Evolutionary conservation across 1,140 invertebrate genomes (phyloP).

Genomic region (Polypedilum vanderplanki): DNA sequence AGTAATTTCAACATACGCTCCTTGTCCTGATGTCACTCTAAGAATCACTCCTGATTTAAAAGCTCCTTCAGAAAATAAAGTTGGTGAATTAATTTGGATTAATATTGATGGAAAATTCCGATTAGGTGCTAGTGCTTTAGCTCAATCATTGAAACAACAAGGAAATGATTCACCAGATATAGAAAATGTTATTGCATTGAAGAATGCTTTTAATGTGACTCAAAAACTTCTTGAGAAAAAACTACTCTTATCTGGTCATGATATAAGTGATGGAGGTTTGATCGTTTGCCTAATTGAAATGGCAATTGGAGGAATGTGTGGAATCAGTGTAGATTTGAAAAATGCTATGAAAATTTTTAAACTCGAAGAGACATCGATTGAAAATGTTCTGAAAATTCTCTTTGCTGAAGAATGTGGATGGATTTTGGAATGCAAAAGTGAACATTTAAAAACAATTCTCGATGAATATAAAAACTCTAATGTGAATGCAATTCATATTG

Average conservation of each 20-base stretch:
- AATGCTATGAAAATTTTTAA: constrained; percentile 42
- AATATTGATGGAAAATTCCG: constrained; percentile 60
- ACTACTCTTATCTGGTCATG: constrained; percentile 82
- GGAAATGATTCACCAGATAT: constrained; percentile 77
- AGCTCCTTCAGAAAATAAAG: constrained; percentile 49
- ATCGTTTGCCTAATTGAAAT: constrained; percentile 88
- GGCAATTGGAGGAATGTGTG: constrained; percentile 86
- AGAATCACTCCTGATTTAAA: constrained; percentile 87
- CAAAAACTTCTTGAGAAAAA: constrained; percentile 72
- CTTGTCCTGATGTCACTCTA: constrained; percentile 78
- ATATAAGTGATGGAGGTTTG: constrained; percentile 93
- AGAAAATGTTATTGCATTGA: constrained; percentile 58
- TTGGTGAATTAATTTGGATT: constrained; percentile 58
- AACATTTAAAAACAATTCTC: constrained; percentile 53
- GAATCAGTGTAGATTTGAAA: constrained; percentile 60
- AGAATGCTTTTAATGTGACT: constrained; percentile 70
- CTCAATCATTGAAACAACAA: constrained; percentile 82
- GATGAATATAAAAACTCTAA: constrained; percentile 51
- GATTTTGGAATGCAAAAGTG: constrained; percentile 70
- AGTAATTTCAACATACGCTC: constrained; percentile 91
- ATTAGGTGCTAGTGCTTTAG: constrained; percentile 84
- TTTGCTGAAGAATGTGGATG: constrained; percentile 91
- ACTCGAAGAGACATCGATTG: constrained; percentile 36
- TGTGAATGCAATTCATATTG: constrained; percentile 66
- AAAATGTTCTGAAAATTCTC: constrained; percentile 57